phyloP scores from a whole-genome alignment of 2,888 invertebrate genomes.

The Harpalus rufipes region DNA sequence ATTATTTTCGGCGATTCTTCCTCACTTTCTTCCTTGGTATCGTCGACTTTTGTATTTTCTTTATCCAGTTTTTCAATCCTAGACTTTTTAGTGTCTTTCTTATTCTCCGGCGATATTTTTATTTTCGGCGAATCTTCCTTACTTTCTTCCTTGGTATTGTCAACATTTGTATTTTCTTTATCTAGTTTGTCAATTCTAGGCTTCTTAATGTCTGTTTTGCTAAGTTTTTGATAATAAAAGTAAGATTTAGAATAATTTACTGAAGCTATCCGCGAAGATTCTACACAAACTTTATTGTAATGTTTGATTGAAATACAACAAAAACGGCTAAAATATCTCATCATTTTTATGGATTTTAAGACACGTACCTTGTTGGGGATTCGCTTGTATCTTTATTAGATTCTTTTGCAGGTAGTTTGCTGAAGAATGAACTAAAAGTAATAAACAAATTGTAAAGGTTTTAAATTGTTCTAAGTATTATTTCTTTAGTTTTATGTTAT shows the following conservation, averaged over 20 bases:
- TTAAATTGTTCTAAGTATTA: not conserved
- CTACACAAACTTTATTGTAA: not conserved
- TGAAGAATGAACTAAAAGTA: constrained; percentile 55
- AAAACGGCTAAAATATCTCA: constrained; percentile 24
- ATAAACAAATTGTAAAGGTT: not conserved
- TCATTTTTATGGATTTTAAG: constrained; percentile 15
- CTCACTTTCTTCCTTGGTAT: constrained; percentile 2
- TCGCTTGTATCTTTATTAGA: not conserved
- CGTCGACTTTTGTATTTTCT: constrained; percentile 38
- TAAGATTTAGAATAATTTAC: constrained; percentile 14
- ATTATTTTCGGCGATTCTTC: constrained; percentile 36
- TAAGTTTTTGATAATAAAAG: constrained; percentile 53
- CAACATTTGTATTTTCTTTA: constrained; percentile 50
- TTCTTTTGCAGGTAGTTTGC: constrained; percentile 14
- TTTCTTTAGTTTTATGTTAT: not conserved
- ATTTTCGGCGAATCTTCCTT: constrained; percentile 29
- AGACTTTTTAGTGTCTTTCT: not conserved
- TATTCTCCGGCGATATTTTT: not conserved
- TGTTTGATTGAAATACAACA: not conserved
- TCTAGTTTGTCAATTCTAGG: not conserved
- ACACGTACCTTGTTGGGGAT: constrained; percentile 17
- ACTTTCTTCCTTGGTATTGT: not conserved
- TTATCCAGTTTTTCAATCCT: not conserved
- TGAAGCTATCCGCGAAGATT: not conserved
- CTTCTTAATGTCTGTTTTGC: not conserved